These are phyloP conservation scores for Threskiornis aethiopicus DNA, from an alignment of 2,797 vertebrate genomes.

Conservation along the genomic window DNA sequence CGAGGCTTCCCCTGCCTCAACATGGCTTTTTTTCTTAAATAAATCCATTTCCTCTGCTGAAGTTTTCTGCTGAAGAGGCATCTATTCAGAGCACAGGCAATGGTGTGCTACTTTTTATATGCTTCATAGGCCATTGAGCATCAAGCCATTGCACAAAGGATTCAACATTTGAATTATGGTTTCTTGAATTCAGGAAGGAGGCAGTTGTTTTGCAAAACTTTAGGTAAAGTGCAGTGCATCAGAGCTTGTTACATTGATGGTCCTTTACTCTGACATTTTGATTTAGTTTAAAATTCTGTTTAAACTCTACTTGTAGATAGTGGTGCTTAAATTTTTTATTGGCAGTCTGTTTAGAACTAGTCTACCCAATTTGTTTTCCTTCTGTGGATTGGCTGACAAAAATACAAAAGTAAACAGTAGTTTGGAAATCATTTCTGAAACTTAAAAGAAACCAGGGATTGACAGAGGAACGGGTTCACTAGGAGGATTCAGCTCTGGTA, in stretches of 20 bases:
- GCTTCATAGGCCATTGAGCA: neutral
- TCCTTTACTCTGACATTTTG: constrained; percentile 51
- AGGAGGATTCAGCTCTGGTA: neutral
- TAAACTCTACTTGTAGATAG: constrained; percentile 41
- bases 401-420: constrained; percentile 19
- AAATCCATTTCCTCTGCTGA: neutral
- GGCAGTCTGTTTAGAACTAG: constrained; percentile 42
- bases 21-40: neutral
- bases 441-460: neutral
- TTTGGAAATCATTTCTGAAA: constrained; percentile 5
- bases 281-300: constrained; percentile 63
- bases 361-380: constrained; percentile 13
- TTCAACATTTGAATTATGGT: neutral
- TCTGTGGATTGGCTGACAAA: constrained; percentile 43
- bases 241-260: constrained; percentile 10
- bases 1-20: neutral
- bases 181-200: neutral
- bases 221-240: constrained; percentile 14
- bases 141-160: neutral
- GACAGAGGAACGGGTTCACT: neutral
- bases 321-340: constrained; percentile 53
- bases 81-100: neutral
- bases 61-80: constrained; percentile 3
- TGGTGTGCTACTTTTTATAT: neutral
- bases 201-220: neutral